Evolutionary conservation across 1,140 invertebrate species (phyloP).

Genomic region (Heliconius nattereri): DNA sequence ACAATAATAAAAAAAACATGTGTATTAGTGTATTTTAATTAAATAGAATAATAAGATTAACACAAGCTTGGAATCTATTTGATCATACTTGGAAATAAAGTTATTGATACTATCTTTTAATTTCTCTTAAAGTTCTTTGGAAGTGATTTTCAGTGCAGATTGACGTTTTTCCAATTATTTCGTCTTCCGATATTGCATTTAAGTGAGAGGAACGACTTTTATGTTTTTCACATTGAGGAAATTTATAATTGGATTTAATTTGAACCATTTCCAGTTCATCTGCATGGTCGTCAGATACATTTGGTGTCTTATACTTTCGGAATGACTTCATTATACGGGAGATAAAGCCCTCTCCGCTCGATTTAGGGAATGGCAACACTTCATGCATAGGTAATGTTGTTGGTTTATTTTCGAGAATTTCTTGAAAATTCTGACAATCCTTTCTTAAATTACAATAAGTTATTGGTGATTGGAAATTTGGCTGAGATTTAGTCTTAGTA

Average conservation of each 20-base stretch:
- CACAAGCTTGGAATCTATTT: background rate
- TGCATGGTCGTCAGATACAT: constrained; percentile 35
- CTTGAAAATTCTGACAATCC: background rate
- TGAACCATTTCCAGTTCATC: constrained; percentile 45
- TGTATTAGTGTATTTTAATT: background rate
- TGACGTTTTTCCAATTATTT: constrained; percentile 26
- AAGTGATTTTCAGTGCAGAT: background rate
- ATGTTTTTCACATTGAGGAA: constrained; percentile 51
- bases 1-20: background rate
- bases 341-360: constrained; percentile 55
- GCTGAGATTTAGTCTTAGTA: constrained; percentile 33
- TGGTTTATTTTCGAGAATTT: background rate
- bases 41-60: background rate
- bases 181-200: constrained; percentile 57
- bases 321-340: constrained; percentile 58
- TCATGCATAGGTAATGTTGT: constrained; percentile 60
- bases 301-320: constrained; percentile 47
- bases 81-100: background rate
- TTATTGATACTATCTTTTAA: constrained; percentile 4
- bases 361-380: constrained; percentile 66
- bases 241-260: constrained; percentile 60
- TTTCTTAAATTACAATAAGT: constrained; percentile 52
- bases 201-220: constrained; percentile 49
- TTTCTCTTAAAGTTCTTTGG: background rate
- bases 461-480: constrained; percentile 32